phyloP scores from a whole-genome alignment of 2,888 invertebrate genomes.

The Ectropis crepuscularia region DNA sequence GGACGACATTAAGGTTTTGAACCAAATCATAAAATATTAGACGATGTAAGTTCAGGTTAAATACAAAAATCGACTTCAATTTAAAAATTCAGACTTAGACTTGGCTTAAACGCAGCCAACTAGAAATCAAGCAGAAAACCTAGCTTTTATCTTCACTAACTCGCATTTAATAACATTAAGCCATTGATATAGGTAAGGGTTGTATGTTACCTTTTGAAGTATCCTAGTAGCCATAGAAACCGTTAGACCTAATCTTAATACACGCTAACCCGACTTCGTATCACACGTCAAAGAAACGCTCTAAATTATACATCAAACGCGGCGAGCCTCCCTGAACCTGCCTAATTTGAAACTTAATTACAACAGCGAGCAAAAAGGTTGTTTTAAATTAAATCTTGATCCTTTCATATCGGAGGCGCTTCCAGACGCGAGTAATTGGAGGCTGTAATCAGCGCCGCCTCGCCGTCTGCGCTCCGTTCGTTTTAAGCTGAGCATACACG shows the following conservation, averaged over 20 bases:
- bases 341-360: conserved; percentile 33
- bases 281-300: conserved; percentile 24
- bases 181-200: no score
- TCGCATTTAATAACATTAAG: no score
- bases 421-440: conserved; percentile 25
- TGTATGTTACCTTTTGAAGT: no score
- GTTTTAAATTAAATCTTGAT: conserved; percentile 39
- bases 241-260: not conserved
- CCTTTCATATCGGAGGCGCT: conserved; percentile 29
- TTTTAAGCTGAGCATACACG: not conserved
- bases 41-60: no score
- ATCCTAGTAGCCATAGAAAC: no score
- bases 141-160: no score
- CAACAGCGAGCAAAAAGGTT: conserved; percentile 32
- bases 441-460: conserved; percentile 19
- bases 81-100: no score
- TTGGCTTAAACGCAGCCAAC: no score
- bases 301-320: conserved; percentile 31
- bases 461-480: not conserved
- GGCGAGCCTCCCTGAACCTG: conserved; percentile 9
- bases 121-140: no score
- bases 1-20: no score
- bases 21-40: no score
- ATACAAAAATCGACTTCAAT: no score
- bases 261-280: not conserved